Evolutionary conservation across 2,113 vertebrate species (phyloP).

Genomic region (Sinocyclocheilus anshuiensis): DNA sequence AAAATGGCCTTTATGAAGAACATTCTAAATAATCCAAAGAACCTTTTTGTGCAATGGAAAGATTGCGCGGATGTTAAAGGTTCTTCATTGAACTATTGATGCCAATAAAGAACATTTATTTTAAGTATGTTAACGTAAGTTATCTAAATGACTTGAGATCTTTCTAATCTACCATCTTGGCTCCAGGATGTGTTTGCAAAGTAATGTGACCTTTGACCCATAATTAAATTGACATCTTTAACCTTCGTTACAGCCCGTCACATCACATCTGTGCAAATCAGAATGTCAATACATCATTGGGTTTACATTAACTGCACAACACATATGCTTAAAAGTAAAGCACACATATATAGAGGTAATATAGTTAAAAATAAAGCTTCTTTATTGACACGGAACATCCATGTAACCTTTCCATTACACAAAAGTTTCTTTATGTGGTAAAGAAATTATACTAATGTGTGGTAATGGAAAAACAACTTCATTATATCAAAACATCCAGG

Average conservation of each 20-base stretch:
- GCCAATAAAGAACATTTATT: neutral
- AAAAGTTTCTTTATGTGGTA: neutral
- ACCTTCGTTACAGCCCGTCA: slow-evolving; percentile 72
- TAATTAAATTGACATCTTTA: slow-evolving; percentile 80
- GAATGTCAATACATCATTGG: slow-evolving; percentile 64
- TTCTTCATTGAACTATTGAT: neutral
- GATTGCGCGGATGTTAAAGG: neutral
- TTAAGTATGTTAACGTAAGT: neutral
- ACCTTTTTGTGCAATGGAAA: neutral
- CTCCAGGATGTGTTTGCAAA: slow-evolving; percentile 58
- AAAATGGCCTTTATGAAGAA: neutral
- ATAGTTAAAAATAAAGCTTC: too few species aligned
- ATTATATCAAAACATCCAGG: neutral
- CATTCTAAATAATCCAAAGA: neutral
- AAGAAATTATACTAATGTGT: too few species aligned
- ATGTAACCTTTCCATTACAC: neutral
- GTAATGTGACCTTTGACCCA: slow-evolving; percentile 76
- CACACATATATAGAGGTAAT: neutral
- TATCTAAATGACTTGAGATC: neutral
- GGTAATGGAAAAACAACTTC: too few species aligned
- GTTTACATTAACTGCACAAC: neutral
- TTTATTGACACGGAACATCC: neutral
- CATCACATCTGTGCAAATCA: slow-evolving; percentile 72
- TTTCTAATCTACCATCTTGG: neutral
- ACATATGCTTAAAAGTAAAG: neutral